phyloP scores from a whole-genome alignment of 2,888 invertebrate species.

The Drosophila ustulata region DNA sequence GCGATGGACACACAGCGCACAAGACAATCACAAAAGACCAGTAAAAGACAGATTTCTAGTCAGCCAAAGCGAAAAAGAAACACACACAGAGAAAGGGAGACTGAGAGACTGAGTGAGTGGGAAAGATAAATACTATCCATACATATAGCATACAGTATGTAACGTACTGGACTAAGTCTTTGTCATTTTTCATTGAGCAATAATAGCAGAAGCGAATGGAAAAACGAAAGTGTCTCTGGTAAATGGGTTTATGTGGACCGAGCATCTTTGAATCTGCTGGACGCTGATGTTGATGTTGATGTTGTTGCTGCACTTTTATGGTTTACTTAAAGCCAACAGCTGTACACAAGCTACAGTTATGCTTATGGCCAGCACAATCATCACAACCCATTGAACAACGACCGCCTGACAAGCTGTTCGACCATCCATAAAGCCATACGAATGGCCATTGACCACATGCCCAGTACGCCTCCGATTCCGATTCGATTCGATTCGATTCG shows the following conservation, averaged over 20 bases:
- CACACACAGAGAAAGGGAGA: neutral
- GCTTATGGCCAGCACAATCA: conserved; percentile 35
- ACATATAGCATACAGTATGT: neutral
- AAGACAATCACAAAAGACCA: conserved; percentile 66
- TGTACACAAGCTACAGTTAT: conserved; percentile 14
- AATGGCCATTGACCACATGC: conserved; percentile 21
- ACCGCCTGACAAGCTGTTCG: conserved; percentile 18
- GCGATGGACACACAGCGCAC: conserved; percentile 68
- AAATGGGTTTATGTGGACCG: conserved; percentile 51
- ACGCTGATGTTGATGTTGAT: neutral
- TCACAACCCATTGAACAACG: conserved; percentile 37
- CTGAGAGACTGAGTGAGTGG: neutral
- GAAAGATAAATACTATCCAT: neutral
- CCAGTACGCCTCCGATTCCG: neutral
- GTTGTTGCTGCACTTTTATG: conserved; percentile 47
- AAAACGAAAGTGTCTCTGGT: conserved; percentile 55
- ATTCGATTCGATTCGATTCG: too few species aligned
- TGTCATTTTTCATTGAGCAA: conserved; percentile 61
- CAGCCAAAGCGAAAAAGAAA: neutral
- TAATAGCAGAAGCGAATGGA: conserved; percentile 41
- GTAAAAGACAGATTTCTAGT: conserved; percentile 26
- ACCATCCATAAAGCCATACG: conserved; percentile 27
- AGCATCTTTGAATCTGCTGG: neutral
- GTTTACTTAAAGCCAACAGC: conserved; percentile 41
- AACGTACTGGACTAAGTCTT: conserved; percentile 35